These are phyloP conservation scores for Candidula unifasciata DNA, from an alignment of 2,888 invertebrate genomes.

Conservation along the genomic window DNA sequence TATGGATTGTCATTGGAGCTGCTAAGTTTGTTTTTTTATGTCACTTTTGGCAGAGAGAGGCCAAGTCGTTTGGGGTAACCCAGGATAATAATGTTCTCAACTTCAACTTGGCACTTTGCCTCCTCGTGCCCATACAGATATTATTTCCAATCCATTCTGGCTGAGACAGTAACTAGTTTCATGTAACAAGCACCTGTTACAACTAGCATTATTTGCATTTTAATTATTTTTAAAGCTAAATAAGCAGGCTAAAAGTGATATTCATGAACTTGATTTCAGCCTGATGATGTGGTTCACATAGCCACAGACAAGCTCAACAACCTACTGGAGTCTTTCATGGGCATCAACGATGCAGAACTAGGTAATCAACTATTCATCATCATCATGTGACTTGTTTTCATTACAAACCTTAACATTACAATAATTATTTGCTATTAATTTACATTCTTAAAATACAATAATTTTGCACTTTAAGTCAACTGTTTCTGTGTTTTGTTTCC, in stretches of 20 bases:
- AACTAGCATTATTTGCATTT: too few relatives aligned
- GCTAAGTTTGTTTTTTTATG: too few relatives aligned
- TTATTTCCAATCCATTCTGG: too few relatives aligned
- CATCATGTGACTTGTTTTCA: background rate
- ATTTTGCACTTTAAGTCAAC: background rate
- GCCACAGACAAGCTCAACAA: slow-evolving; percentile 95
- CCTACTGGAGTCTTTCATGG: slow-evolving; percentile 95
- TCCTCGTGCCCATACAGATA: too few relatives aligned
- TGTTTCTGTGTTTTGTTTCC: background rate
- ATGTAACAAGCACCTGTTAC: too few relatives aligned
- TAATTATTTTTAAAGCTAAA: background rate
- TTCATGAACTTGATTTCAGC: slow-evolving; percentile 80
- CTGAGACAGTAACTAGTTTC: too few relatives aligned
- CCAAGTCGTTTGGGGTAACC: too few relatives aligned
- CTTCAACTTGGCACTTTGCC: too few relatives aligned
- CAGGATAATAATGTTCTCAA: too few relatives aligned
- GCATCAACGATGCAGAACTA: slow-evolving; percentile 95
- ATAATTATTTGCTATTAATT: too few relatives aligned
- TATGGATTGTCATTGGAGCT: too few relatives aligned
- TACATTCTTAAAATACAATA: background rate
- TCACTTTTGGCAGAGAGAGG: too few relatives aligned
- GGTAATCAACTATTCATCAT: slow-evolving; percentile 80
- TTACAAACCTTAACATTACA: background rate
- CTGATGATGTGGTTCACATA: slow-evolving; percentile 87
- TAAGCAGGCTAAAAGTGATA: background rate